Percentiles rank a stretch among this genome's conserved stretches.
These are phyloP conservation scores for Orientallactaga sibirica DNA, from an alignment of 2,797 vertebrate genomes.

Conservation along the genomic window DNA sequence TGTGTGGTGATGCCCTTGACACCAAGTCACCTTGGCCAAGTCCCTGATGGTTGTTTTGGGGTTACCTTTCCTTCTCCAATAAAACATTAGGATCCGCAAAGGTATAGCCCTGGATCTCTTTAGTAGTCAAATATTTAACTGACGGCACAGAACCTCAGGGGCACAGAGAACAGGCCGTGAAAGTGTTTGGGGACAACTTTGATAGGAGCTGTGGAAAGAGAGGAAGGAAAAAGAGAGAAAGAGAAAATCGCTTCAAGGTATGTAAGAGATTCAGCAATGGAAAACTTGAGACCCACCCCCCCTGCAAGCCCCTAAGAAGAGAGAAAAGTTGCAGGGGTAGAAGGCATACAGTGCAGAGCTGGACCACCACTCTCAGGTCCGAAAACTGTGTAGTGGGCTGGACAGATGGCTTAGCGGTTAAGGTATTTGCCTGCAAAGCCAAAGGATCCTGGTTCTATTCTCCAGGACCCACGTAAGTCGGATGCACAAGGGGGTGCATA, in stretches of 20 bases:
- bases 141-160: neutral
- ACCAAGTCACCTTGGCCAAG: neutral
- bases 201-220: neutral
- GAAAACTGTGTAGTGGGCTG: neutral
- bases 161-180: neutral
- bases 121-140: neutral
- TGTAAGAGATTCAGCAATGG: neutral
- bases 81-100: neutral
- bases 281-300: too few species aligned
- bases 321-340: neutral
- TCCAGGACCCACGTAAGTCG: too few species aligned
- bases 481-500: too few species aligned
- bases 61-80: neutral
- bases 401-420: too few species aligned
- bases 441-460: too few species aligned
- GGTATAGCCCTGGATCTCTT: neutral
- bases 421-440: too few species aligned
- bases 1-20: fast-evolving
- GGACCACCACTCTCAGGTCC: too few species aligned
- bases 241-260: neutral
- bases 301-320: neutral
- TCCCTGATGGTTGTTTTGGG: neutral
- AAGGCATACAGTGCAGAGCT: neutral
- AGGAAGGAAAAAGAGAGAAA: neutral
- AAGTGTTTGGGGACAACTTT: neutral